Base-by-base conservation (phyloP, 2,797 vertebrate genomes). In the Microctenopoma stevenorrisi region DNA sequence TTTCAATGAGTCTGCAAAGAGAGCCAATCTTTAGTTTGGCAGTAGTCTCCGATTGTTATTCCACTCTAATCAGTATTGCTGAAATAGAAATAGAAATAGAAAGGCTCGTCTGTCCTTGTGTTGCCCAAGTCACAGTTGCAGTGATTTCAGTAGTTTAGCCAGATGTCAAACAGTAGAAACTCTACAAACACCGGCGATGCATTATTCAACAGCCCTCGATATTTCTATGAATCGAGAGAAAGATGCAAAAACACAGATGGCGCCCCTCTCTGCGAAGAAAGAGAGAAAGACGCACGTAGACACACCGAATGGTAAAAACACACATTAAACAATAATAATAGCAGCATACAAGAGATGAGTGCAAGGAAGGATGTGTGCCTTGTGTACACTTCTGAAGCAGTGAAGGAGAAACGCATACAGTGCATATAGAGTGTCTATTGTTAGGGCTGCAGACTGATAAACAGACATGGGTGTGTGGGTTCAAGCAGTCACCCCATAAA, bases 121-220 rank as follows among this genome's bases (percentile, higher is more conserved):
- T 11, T 13, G 51, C 50, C 14, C 38, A 40, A 18, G 37, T 52
- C 25, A 13, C 56, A 49, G 28, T 59, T 55, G 73, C 59, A 74
- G 62, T 68, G 68, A 84, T 57, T 72, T 86, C 51, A 83, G 84
- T 28, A 67, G 68, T 87, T 87, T 70, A 87, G 37, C 43, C 40
- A 46, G 11, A 76, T 55, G 67, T 80, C 74, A 61, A 86, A 81
- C 66, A 72, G 82, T 48, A 71, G 75, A 84, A 79, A 81, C 53
- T 74, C 64, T 51, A 63, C 74, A 25, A 73, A 82, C 84, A 59
- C 83, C 68, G 73, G 38, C 16, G 18, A 86, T 85, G 71, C 76
- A 87, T 89, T 81, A 92, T 90, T 90, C 70, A 86, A 48, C 44
- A 76, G 33, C 66, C 49, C 6, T 68, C 74, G 54, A 74, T 72